Evolutionary conservation across 2,113 vertebrate species (phyloP).

Genomic region (Tapirus terrestris): DNA sequence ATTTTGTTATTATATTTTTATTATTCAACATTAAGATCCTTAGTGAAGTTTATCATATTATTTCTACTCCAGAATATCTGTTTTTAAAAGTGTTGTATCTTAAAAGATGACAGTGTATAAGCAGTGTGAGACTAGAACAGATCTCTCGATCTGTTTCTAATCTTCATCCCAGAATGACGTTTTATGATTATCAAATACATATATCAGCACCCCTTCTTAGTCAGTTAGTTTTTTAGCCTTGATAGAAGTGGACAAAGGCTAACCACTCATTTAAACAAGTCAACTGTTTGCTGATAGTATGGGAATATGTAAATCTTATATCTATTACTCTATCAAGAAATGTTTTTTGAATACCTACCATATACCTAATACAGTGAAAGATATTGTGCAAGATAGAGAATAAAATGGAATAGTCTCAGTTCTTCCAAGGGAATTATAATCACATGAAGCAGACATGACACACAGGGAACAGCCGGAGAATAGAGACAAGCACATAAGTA

Average conservation of each 20-base stretch:
- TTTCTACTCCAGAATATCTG: constrained; percentile 21
- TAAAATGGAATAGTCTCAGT: background rate
- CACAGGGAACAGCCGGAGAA: background rate
- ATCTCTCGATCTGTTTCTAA: background rate
- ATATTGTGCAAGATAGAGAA: background rate
- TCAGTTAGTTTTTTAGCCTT: background rate
- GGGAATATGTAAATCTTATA: background rate
- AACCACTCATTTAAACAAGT: background rate
- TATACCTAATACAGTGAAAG: background rate
- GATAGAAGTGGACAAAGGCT: background rate
- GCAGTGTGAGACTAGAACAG: background rate
- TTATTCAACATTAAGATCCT: background rate
- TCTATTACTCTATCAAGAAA: background rate
- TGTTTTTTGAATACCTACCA: background rate
- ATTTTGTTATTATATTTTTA: background rate
- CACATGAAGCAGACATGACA: background rate
- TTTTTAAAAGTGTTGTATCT: background rate
- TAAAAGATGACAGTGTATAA: background rate
- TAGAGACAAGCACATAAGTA: background rate
- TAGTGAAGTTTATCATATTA: background rate
- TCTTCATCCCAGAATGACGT: background rate
- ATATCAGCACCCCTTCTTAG: background rate
- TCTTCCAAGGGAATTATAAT: background rate
- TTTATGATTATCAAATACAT: background rate
- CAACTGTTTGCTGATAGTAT: background rate